A percentile compares a stretch with the other conserved stretches of the same genome.
These are phyloP conservation scores for Tiliqua scincoides DNA, from an alignment of 2,113 vertebrate species.

Conservation along the genomic window DNA sequence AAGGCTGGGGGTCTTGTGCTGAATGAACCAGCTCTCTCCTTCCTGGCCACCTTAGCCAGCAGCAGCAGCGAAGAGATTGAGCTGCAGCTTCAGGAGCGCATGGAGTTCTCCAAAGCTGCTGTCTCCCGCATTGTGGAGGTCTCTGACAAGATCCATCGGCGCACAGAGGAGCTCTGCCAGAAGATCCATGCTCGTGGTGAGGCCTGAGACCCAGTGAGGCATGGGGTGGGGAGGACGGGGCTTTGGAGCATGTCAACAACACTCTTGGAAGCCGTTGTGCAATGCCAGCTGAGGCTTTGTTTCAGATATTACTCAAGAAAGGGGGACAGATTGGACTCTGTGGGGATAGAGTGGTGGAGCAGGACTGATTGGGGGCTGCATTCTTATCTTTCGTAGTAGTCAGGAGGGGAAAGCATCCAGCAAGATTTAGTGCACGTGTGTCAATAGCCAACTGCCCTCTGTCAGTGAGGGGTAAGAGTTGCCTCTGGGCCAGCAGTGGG, in stretches of 20 bases:
- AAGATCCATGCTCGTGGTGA: constrained; percentile 82
- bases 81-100: constrained; percentile 86
- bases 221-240: neutral
- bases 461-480: neutral
- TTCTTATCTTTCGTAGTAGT: no score
- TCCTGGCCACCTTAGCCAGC: constrained; percentile 84
- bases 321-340: neutral
- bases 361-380: neutral
- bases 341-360: no score
- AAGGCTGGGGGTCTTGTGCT: constrained; percentile 47
- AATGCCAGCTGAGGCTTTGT: no score
- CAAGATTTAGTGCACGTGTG: neutral
- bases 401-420: neutral
- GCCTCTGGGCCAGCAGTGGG: neutral
- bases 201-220: neutral
- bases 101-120: constrained; percentile 90
- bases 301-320: neutral
- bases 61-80: constrained; percentile 89
- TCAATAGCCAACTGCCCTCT: no score
- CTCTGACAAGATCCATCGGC: constrained; percentile 84
- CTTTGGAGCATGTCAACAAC: neutral
- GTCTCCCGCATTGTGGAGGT: constrained; percentile 85
- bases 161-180: constrained; percentile 82
- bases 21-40: constrained; percentile 83
- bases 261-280: no score